These are phyloP conservation scores for Acipenser transmontanus DNA, from an alignment of 2,797 vertebrate species.

Conservation along the genomic window DNA sequence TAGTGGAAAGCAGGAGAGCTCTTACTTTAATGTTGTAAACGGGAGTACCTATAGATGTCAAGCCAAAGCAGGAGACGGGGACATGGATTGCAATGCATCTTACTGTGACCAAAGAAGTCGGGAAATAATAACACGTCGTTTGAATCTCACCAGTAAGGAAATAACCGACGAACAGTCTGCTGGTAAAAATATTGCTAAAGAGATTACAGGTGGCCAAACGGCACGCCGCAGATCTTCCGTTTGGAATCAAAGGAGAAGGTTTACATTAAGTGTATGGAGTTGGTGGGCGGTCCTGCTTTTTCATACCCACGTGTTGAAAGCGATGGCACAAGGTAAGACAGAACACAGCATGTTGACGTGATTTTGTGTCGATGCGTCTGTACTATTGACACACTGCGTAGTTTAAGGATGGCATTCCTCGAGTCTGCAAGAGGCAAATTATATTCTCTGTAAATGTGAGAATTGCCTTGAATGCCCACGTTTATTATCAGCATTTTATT, in stretches of 20 bases:
- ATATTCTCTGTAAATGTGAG: no score
- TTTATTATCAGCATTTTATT: no score
- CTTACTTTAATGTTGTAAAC: background rate
- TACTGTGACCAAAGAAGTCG: constrained; percentile 4
- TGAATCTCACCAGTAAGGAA: background rate
- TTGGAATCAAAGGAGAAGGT: constrained; percentile 55
- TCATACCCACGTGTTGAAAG: constrained; percentile 70
- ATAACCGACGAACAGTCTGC: constrained; percentile 4
- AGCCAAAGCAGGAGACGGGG: background rate
- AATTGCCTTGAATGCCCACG: no score
- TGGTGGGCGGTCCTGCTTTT: constrained; percentile 70
- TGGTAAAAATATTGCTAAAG: constrained; percentile 3
- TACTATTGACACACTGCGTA: no score
- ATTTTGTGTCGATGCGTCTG: no score
- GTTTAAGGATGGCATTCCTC: no score
- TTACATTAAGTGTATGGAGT: constrained; percentile 47
- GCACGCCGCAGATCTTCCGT: constrained; percentile 33
- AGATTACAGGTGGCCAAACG: constrained; percentile 2
- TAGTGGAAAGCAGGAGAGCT: constrained; percentile 9
- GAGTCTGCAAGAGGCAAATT: no score
- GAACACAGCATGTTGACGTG: no score
- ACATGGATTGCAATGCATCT: constrained; percentile 3
- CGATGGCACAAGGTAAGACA: constrained; percentile 68
- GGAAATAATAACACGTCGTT: background rate
- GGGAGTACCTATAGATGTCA: constrained; percentile 15